Evolutionary conservation across 2,113 vertebrate genomes (phyloP), one percentile per base, ranked within the genome.

Genomic region (Tetraodon nigroviridis): DNA sequence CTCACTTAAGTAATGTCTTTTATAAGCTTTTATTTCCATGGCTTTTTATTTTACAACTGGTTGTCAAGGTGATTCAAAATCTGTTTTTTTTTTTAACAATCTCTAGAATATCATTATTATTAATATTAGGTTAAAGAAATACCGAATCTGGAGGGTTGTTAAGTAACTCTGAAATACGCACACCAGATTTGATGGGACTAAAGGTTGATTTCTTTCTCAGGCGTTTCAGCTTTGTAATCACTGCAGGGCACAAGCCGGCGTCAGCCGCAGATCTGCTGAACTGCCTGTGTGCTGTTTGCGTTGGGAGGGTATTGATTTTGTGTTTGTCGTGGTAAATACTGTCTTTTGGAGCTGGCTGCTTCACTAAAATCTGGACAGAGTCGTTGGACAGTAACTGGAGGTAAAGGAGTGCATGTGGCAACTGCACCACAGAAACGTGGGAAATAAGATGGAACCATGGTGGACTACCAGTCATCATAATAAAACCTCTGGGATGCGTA

Each of bases 311-410:
- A 83, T 83, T 71, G 78, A 81, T 77, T 83, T 77, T 75, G 49
- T 76, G 65, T 87, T 83, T 83, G 70, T 78, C 73, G 63, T 76
- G 62, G 77, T 84, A 70, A 83, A 81, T 75, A 77, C 73, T 63
- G 64, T 69, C 46, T 73, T 78, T 80, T 80, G 50, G 73, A 75
- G 69, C 54, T 57, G 24, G 50, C 61, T n/a, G 69, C 65, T 55
- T 71, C 66, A 55, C 56, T 83, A 61, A 75, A 79, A 74, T 73
- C 62, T 73, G 74, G 70, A 74, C 55, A 55, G 65, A 64, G 56
- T 58, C 27, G 62, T 71, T 79, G 67, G 67, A 78, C 63, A 59
- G 76, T 54, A 75, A 53, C 64, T 61, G 65, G 64, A 64, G 70
- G 61, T 52, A 52, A 65, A 51, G 51, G 40, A 79, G 59, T 65